Conservation (phyloP, 2,113 vertebrate genomes). For the Rousettus leschenaultii region DNA sequence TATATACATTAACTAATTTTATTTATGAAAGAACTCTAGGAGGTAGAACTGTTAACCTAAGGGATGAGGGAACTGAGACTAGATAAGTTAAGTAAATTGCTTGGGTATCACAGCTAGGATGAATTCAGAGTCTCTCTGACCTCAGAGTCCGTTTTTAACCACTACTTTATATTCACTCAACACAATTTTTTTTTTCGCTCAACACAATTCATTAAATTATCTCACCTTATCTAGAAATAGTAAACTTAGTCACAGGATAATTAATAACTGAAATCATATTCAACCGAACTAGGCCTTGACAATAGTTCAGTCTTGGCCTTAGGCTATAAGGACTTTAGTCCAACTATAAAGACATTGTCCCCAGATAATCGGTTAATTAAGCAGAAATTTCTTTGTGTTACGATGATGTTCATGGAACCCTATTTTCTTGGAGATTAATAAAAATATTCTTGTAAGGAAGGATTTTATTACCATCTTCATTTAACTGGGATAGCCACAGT, state of each 20-base stretch:
- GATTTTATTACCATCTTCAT: conserved; percentile 10
- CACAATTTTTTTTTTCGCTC: not conserved
- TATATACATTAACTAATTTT: not conserved
- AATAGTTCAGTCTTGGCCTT: not conserved
- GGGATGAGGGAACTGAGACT: not conserved
- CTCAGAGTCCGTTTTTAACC: not conserved
- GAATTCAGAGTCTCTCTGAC: not conserved
- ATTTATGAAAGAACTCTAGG: not conserved
- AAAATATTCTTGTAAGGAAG: not conserved
- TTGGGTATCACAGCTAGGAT: not conserved
- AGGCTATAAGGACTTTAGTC: not conserved
- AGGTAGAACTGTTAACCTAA: not conserved
- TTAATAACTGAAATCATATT: not conserved
- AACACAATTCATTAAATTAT: not conserved
- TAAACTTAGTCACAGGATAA: not conserved
- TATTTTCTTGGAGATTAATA: not conserved
- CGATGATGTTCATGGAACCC: not conserved
- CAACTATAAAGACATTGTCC: not conserved
- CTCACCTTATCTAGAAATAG: not conserved
- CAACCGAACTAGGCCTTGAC: not conserved
- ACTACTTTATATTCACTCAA: not conserved
- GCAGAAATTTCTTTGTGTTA: not conserved
- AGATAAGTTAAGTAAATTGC: not conserved
- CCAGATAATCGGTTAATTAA: not conserved
- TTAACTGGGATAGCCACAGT: not conserved